Percentiles rank a stretch among this genome's conserved stretches.
phyloP scores from a whole-genome alignment of 2,113 vertebrate genomes.

The Xerus inauris region DNA sequence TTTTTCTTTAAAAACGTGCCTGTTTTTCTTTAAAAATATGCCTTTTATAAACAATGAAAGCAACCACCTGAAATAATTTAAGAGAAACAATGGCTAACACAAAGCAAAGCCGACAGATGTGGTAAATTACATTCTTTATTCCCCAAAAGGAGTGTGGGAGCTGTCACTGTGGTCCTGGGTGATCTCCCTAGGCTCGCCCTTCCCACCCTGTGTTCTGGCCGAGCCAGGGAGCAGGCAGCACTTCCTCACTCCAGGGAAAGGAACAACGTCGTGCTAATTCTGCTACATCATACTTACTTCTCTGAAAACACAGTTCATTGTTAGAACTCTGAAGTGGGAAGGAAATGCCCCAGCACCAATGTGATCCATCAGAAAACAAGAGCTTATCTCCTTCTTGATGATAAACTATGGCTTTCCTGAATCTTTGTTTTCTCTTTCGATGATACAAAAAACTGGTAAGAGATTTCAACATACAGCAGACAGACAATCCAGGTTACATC shows the following conservation, averaged over 20 bases:
- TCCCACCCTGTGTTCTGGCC: accelerated
- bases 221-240: accelerated
- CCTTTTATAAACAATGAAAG: background rate
- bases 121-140: background rate
- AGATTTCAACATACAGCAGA: background rate
- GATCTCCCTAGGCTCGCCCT: too few relatives aligned
- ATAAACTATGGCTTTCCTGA: background rate
- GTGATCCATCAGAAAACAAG: background rate
- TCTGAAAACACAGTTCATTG: background rate
- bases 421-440: background rate
- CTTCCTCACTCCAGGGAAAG: background rate
- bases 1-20: background rate
- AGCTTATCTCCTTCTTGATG: background rate
- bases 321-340: background rate
- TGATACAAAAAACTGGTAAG: background rate
- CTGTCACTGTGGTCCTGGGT: accelerated
- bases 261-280: background rate
- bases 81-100: background rate
- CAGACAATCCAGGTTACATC: background rate
- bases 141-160: background rate
- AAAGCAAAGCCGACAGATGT: background rate
- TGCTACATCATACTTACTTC: accelerated
- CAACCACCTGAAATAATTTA: background rate
- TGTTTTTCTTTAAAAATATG: too few relatives aligned
- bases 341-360: background rate